Conservation (phyloP, 2,113 vertebrate genomes). For the Dascyllus trimaculatus region DNA sequence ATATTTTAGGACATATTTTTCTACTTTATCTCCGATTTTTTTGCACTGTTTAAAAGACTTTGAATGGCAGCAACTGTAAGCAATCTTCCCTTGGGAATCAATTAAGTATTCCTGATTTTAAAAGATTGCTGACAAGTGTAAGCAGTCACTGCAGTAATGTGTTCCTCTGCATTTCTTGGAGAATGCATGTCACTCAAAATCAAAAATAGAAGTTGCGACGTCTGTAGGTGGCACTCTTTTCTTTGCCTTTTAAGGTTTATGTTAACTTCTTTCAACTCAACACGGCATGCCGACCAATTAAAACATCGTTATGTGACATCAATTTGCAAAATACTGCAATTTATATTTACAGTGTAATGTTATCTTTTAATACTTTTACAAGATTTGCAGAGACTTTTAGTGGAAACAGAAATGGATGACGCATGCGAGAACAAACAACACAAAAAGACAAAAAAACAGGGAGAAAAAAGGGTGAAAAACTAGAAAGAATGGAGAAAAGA, state of each 20-base stretch:
- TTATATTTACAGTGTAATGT: not conserved
- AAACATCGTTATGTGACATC: not conserved
- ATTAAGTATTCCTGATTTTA: not conserved
- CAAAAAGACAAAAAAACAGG: not conserved
- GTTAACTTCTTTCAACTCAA: too few relatives aligned
- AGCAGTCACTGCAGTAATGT: too few relatives aligned
- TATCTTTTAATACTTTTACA: not conserved
- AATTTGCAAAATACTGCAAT: not conserved
- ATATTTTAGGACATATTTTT: too few relatives aligned
- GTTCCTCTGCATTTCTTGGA: not conserved
- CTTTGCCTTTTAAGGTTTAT: not conserved
- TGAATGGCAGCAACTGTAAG: too few relatives aligned
- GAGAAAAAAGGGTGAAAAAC: not conserved
- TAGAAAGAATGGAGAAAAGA: not conserved
- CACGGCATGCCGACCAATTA: not conserved
- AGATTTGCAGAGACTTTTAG: not conserved
- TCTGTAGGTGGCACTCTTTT: conserved; percentile 22
- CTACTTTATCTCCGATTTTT: too few relatives aligned
- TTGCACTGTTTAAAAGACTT: too few relatives aligned
- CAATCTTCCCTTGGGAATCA: too few relatives aligned
- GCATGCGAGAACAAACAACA: not conserved
- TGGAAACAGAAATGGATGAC: not conserved
- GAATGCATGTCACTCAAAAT: not conserved
- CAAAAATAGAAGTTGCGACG: not conserved
- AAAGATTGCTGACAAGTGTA: not conserved